These are phyloP conservation scores for Emesis castigata DNA, from an alignment of 2,888 invertebrate genomes.

Conservation along the genomic window DNA sequence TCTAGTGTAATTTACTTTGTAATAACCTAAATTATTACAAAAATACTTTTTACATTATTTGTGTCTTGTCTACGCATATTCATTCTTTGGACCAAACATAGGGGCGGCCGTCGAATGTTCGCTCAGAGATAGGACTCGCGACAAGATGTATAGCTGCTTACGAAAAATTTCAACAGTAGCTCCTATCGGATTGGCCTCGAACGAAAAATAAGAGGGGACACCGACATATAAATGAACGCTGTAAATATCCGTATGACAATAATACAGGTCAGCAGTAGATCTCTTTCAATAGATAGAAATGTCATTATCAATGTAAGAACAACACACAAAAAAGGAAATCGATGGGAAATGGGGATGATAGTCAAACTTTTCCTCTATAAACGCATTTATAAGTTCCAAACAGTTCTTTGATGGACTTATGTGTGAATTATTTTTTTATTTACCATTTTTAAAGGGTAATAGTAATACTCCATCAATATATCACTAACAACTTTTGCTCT, in stretches of 20 bases:
- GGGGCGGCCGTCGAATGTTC: conserved; percentile 87
- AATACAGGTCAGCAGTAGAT: conserved; percentile 89
- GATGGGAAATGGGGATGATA: conserved; percentile 80
- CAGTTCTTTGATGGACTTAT: conserved; percentile 55
- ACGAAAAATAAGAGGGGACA: conserved; percentile 88
- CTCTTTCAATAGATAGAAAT: conserved; percentile 82
- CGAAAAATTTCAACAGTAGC: conserved; percentile 87
- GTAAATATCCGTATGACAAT: conserved; percentile 88
- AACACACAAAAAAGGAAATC: conserved; percentile 80
- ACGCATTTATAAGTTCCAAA: conserved; percentile 63
- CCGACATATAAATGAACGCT: conserved; percentile 85
- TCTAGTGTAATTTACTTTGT: too few relatives aligned
- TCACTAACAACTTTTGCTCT: not conserved
- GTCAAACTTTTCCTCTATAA: conserved; percentile 75
- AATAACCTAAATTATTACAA: too few relatives aligned
- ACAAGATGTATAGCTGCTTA: conserved; percentile 88
- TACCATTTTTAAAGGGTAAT: conserved; percentile 18
- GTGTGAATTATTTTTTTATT: conserved; percentile 51
- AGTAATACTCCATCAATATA: not conserved
- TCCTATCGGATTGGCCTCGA: conserved; percentile 86
- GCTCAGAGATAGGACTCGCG: conserved; percentile 86
- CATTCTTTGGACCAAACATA: conserved; percentile 77
- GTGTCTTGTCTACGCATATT: not conserved
- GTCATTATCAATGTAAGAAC: conserved; percentile 85
- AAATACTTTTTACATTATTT: too few relatives aligned